Percentiles rank a stretch among this genome's conserved stretches.
Conservation (phyloP, 2,888 invertebrate genomes). For the Myopa testacea region DNA sequence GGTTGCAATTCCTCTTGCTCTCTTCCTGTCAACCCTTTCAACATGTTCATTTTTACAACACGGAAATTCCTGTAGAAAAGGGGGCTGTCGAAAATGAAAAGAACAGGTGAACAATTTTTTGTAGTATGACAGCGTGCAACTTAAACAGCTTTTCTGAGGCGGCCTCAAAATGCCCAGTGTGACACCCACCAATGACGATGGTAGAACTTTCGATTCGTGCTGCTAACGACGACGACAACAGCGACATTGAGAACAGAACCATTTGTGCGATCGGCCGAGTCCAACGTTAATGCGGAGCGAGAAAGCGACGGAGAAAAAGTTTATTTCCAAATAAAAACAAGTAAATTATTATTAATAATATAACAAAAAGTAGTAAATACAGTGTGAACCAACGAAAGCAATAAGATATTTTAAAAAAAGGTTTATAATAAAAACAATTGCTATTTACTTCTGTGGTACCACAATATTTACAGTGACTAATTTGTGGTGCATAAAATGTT, state of each 20-base stretch:
- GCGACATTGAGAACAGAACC: slow-evolving; percentile 62
- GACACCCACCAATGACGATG: slow-evolving; percentile 41
- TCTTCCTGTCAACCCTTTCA: too few relatives aligned
- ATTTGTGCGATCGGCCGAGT: slow-evolving; percentile 60
- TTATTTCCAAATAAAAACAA: background rate
- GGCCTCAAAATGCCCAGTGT: too few relatives aligned
- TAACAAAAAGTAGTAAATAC: slow-evolving; percentile 3
- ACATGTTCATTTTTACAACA: too few relatives aligned
- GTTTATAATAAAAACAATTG: slow-evolving; percentile 30
- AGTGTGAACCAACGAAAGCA: slow-evolving; percentile 6
- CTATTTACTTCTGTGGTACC: background rate
- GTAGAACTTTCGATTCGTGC: slow-evolving; percentile 61
- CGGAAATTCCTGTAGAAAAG: too few relatives aligned
- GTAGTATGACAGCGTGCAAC: too few relatives aligned
- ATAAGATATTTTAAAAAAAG: slow-evolving; percentile 33
- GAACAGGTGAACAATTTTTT: too few relatives aligned
- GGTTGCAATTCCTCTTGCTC: too few relatives aligned
- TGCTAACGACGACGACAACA: slow-evolving; percentile 35
- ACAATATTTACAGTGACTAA: too few relatives aligned
- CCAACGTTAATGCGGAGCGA: slow-evolving; percentile 30
- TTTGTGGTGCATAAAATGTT: background rate
- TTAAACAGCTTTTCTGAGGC: too few relatives aligned
- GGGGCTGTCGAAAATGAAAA: too few relatives aligned
- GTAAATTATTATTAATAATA: slow-evolving; percentile 28
- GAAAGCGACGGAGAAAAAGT: background rate